Base-by-base conservation (phyloP, 2,113 vertebrate species). In the Paedocypris sp. region DNA sequence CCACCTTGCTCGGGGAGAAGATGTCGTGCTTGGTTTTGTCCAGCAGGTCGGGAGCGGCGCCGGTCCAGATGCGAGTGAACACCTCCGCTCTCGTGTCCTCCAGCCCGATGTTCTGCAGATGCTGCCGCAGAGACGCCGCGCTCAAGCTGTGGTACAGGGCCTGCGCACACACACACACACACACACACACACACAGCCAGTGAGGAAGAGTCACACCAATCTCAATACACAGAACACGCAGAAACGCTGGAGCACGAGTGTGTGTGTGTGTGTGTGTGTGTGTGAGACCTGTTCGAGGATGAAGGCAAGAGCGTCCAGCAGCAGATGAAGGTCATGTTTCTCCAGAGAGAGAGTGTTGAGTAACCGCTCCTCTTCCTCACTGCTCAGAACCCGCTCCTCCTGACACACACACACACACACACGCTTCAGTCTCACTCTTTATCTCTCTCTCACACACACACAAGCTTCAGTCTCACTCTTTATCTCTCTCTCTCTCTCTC, bases 291-390 rank as follows among this genome's bases (percentile, higher is more conserved):
- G 71, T 45, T 73, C 67, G 26, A 70, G 57, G 60, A 70, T 49
- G 31, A 72, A 69, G 2, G 62, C 64, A 3, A 60, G 65, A 0
- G 88, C 91, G 79, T 99, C 94, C 73, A 98, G 82, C 65, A 94
- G 74, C 8, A 99, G 78, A 56, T 81, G 84, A 33, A 99, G 91
- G 65, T 89, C 86, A 43, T 85, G 85, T 72, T 91, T 93, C 54
- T 95, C 90, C 78, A 97, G 26, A 1, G 85, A 89, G 63, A 99
- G 88, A 12, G 93, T 93, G 18, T 69, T 66, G 56, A 91, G 88
- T 60, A 99, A 87, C 60, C 97, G 98, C 78, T 93, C 83, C 70
- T 97, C 92, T 56, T 98, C 94, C 19, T 97, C 95, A 69, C 91
- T 87, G 64, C 84, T 99, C 80, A 99, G 97, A 25, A 85, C 88